phyloP scores from a whole-genome alignment of 2,113 vertebrate genomes.

The Todiramphus chloris region DNA sequence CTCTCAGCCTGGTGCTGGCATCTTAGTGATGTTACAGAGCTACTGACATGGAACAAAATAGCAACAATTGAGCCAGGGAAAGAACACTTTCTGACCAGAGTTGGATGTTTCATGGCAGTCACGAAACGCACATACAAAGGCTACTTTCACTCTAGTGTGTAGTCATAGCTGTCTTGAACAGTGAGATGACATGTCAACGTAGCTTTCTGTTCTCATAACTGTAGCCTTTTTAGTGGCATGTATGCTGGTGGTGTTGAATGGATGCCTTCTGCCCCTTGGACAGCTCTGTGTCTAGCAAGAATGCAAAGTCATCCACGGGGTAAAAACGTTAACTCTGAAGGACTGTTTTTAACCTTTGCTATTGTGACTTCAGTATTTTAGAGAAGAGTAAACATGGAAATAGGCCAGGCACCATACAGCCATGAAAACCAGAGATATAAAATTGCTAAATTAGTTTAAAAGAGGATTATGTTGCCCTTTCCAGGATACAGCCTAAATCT shows the following conservation, averaged over 20 bases:
- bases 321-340: not conserved
- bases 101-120: not conserved
- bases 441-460: conserved; percentile 31
- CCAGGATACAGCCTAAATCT: conserved; percentile 9
- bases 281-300: not conserved
- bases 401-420: not conserved
- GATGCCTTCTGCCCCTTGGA: not conserved
- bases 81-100: not conserved
- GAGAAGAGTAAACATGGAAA: not conserved
- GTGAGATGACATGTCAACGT: not conserved
- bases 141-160: not conserved
- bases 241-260: not conserved
- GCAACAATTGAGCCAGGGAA: not conserved
- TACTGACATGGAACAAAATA: not conserved
- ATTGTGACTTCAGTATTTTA: not conserved
- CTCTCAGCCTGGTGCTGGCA: not conserved
- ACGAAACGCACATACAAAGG: not conserved
- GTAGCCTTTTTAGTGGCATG: not conserved
- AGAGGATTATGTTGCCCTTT: conserved; percentile 39
- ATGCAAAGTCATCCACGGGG: not conserved
- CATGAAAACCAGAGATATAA: not conserved
- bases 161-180: not conserved
- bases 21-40: not conserved
- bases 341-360: not conserved
- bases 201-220: not conserved